Evolutionary conservation across 2,888 invertebrate species (phyloP).

Genomic region (Anarsia innoxiella): DNA sequence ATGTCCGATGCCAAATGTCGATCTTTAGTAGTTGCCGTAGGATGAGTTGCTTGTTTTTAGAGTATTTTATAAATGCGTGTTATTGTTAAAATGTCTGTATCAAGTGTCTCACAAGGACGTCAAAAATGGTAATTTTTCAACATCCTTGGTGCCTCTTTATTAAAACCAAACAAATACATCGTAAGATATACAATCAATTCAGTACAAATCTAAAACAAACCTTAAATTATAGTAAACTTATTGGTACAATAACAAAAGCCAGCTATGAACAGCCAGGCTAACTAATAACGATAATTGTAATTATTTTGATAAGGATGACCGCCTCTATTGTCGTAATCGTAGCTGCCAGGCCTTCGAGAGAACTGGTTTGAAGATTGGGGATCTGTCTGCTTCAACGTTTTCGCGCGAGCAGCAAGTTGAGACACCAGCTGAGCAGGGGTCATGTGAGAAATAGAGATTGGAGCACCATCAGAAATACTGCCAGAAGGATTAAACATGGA

Average conservation of each 20-base stretch:
- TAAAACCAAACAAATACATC: background rate
- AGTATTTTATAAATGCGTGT: too few species aligned
- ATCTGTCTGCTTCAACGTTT: conserved; percentile 53
- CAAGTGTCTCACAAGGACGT: too few species aligned
- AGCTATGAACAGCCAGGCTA: too few species aligned
- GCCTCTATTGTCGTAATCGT: conserved; percentile 36
- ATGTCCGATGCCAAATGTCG: too few species aligned
- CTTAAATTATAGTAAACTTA: too few species aligned
- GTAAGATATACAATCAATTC: background rate
- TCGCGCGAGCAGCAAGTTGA: conserved; percentile 63
- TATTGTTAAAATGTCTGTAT: too few species aligned
- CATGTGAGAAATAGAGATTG: conserved; percentile 62
- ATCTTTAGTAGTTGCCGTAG: too few species aligned
- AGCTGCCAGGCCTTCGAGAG: conserved; percentile 26
- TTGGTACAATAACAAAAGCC: too few species aligned
- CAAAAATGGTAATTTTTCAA: too few species aligned
- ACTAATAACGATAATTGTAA: conserved; percentile 37
- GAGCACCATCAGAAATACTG: conserved; percentile 41
- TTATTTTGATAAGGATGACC: conserved; percentile 34
- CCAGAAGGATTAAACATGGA: conserved; percentile 57
- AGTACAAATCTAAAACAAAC: too few species aligned
- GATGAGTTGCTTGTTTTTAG: too few species aligned
- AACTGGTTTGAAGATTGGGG: conserved; percentile 28
- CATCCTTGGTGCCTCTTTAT: too few species aligned
- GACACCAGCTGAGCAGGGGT: conserved; percentile 67